Conservation (phyloP, 2,113 vertebrate genomes). For the Ameiurus melas region DNA sequence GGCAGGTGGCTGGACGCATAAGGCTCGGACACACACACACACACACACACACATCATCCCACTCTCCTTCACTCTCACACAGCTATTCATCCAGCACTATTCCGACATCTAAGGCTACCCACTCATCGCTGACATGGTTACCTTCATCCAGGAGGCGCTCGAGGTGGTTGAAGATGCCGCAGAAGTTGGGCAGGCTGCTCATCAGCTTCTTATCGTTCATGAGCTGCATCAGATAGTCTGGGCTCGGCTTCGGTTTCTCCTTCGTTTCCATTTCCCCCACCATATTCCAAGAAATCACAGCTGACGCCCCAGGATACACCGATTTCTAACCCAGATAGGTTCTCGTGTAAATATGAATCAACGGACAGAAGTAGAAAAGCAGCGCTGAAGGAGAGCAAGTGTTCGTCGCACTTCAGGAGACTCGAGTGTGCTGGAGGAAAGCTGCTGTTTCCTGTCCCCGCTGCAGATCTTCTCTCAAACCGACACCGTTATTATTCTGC, state of each 20-base stretch:
- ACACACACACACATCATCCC: not conserved
- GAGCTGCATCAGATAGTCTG: conserved; percentile 91
- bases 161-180: conserved; percentile 90
- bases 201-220: conserved; percentile 94
- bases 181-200: conserved; percentile 92
- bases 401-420: conserved; percentile 54
- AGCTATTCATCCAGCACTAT: not conserved
- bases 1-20: not conserved
- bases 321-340: conserved; percentile 46
- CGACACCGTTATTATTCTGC: conserved; percentile 39
- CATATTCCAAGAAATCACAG: conserved; percentile 76
- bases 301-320: conserved; percentile 44
- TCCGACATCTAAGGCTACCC: not conserved
- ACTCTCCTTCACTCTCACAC: not conserved
- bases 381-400: conserved; percentile 47
- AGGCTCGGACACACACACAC: not conserved
- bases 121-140: conserved; percentile 51
- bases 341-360: conserved; percentile 51
- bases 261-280: conserved; percentile 91
- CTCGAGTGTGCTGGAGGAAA: conserved; percentile 16
- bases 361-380: conserved; percentile 38
- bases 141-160: conserved; percentile 89
- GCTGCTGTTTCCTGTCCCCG: conserved; percentile 35
- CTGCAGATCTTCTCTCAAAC: conserved; percentile 40
- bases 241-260: conserved; percentile 87